phyloP scores from a whole-genome alignment of 2,797 vertebrate species.

The Podargus strigoides region DNA sequence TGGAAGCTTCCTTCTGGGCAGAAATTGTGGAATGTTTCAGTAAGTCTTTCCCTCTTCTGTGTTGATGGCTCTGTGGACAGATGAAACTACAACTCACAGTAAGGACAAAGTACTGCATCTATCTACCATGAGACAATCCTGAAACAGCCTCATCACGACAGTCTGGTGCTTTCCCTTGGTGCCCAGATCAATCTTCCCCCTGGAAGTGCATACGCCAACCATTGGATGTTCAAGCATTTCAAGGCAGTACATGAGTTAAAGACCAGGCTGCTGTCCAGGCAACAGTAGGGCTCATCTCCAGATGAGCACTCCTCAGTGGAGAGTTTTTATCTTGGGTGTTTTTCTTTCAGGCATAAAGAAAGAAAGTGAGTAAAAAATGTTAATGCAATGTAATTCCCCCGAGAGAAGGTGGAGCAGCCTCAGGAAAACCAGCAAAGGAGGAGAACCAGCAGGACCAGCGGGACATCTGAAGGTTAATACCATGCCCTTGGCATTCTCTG shows the following conservation, averaged over 20 bases:
- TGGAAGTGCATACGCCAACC: rapidly evolving
- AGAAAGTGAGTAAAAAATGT: background rate
- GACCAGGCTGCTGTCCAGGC: background rate
- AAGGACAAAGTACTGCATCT: background rate
- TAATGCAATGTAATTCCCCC: background rate
- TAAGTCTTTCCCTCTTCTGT: background rate
- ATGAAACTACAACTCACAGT: background rate
- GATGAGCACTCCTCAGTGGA: background rate
- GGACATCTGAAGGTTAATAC: background rate
- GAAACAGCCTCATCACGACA: background rate
- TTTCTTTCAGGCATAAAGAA: background rate
- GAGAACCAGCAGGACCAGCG: background rate
- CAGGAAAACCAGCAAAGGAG: background rate
- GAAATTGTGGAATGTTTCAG: background rate
- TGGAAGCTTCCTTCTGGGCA: background rate
- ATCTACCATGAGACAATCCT: background rate
- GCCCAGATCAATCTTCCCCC: background rate
- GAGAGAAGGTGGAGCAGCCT: background rate
- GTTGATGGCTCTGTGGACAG: background rate
- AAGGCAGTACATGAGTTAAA: background rate
- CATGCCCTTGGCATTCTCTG: background rate
- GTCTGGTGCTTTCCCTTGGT: background rate
- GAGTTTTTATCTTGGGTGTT: background rate
- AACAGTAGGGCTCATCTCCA: background rate
- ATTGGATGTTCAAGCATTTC: background rate